A percentile compares a stretch with the other conserved stretches of the same genome.
Evolutionary conservation across 2,888 invertebrate species (phyloP).

Genomic region (Volucella inanis): DNA sequence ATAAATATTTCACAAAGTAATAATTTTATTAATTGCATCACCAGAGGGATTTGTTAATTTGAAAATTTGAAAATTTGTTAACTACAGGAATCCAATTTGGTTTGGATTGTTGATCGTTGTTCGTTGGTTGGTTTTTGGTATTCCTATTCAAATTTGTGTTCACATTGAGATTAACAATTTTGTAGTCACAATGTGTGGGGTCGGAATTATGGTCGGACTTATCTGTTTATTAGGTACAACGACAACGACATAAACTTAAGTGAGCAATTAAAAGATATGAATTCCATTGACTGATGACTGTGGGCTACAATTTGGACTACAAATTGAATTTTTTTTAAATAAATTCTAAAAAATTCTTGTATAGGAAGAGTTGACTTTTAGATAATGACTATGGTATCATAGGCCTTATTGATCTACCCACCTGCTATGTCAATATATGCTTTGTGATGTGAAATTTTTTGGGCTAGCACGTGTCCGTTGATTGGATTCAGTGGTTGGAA

Average conservation of each 20-base stretch:
- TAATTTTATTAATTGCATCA: conserved; percentile 50
- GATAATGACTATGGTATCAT: conserved; percentile 22
- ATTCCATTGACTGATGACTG: conserved; percentile 36
- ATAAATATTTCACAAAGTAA: conserved; percentile 43
- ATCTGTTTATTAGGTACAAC: conserved; percentile 13
- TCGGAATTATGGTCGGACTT: conserved; percentile 1
- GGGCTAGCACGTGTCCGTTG: conserved; percentile 24
- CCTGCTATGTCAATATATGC: conserved; percentile 6
- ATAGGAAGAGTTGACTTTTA: conserved; percentile 5
- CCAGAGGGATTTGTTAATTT: conserved; percentile 52
- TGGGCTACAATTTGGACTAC: not conserved
- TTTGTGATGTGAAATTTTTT: conserved; percentile 1
- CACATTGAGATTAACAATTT: conserved; percentile 4
- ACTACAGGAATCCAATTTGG: conserved; percentile 33
- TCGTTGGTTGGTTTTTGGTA: not conserved
- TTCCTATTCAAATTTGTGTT: too few relatives aligned
- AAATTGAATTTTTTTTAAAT: conserved; percentile 26
- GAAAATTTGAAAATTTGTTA: conserved; percentile 68
- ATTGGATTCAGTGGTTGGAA: conserved; percentile 4
- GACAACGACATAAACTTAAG: conserved; percentile 29
- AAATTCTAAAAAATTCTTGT: not conserved
- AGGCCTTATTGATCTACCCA: conserved; percentile 29
- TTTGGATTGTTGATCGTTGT: not conserved
- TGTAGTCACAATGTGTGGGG: conserved; percentile 51
- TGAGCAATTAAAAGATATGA: conserved; percentile 42